Percentiles rank a stretch among this genome's conserved stretches.
Evolutionary conservation across 1,140 invertebrate genomes (phyloP).

Genomic region (Zaprionus ghesquierei): DNA sequence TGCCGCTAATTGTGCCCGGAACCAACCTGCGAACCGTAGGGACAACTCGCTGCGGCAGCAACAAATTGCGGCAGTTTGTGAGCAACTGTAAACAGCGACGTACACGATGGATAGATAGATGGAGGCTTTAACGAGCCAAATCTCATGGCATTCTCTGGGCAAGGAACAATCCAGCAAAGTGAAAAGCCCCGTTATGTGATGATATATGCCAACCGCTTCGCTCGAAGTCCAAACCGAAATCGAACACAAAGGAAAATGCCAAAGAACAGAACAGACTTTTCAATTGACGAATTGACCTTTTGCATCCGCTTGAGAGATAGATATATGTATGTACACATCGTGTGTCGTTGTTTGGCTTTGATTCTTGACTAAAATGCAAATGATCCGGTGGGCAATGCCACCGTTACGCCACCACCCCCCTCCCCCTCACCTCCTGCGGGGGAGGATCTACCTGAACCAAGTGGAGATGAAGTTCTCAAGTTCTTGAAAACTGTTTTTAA

Average conservation of each 20-base stretch:
- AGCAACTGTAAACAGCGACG: slow-evolving; percentile 16
- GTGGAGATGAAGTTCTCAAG: background rate
- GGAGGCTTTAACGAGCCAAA: slow-evolving; percentile 19
- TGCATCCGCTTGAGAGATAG: background rate
- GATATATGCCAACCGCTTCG: slow-evolving; percentile 31
- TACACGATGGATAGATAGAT: background rate
- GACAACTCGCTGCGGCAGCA: slow-evolving; percentile 24
- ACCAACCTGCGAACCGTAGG: slow-evolving; percentile 26
- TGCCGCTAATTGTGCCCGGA: slow-evolving; percentile 32
- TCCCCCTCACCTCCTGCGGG: too few relatives aligned
- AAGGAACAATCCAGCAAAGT: slow-evolving; percentile 23
- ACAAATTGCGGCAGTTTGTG: slow-evolving; percentile 35
- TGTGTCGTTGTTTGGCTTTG: slow-evolving; percentile 6
- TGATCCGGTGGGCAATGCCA: slow-evolving; percentile 7
- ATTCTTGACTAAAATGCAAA: slow-evolving; percentile 55
- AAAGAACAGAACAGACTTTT: slow-evolving; percentile 4
- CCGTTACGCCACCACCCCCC: background rate
- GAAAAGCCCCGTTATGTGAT: slow-evolving; percentile 56
- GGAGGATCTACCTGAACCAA: background rate
- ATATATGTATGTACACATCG: background rate
- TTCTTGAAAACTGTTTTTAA: background rate
- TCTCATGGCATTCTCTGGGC: slow-evolving; percentile 36
- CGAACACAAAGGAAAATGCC: background rate
- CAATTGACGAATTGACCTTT: slow-evolving; percentile 73
- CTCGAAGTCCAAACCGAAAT: background rate